Conservation (phyloP, 2,113 vertebrate genomes). For the Andinoacara biseriatus region DNA sequence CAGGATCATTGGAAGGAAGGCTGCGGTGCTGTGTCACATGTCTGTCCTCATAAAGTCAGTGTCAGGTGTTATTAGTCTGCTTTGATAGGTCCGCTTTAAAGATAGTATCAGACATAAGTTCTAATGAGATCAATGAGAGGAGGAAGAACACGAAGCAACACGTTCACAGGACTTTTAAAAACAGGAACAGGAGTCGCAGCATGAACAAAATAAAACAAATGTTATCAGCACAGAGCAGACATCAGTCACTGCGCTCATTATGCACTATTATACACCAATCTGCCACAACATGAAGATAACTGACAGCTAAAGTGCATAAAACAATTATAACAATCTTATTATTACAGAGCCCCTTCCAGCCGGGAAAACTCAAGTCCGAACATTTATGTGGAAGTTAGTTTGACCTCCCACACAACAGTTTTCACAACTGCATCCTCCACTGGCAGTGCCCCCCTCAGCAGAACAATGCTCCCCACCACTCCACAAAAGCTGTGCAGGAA, state of each 20-base stretch:
- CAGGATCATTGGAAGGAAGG: constrained; percentile 37
- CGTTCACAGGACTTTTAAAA: background rate
- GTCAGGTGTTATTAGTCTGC: constrained; percentile 4
- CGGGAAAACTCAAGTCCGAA: background rate
- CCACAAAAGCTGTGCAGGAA: background rate
- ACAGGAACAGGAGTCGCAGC: background rate
- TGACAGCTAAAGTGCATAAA: background rate
- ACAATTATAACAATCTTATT: background rate
- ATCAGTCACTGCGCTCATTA: background rate
- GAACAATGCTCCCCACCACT: background rate
- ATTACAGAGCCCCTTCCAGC: background rate
- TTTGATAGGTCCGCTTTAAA: background rate
- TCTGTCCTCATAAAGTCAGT: constrained; percentile 20
- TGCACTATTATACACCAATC: background rate
- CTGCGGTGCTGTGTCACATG: constrained; percentile 13
- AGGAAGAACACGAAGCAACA: background rate
- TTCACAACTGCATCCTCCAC: background rate
- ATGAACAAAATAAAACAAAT: background rate
- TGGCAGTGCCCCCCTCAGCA: background rate
- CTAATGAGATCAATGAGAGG: background rate
- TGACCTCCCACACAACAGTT: background rate
- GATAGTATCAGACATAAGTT: background rate
- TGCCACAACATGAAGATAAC: background rate
- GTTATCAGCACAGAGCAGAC: background rate
- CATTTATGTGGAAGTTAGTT: background rate